These are phyloP conservation scores for Strix aluco DNA, from an alignment of 2,113 vertebrate genomes.

Conservation along the genomic window DNA sequence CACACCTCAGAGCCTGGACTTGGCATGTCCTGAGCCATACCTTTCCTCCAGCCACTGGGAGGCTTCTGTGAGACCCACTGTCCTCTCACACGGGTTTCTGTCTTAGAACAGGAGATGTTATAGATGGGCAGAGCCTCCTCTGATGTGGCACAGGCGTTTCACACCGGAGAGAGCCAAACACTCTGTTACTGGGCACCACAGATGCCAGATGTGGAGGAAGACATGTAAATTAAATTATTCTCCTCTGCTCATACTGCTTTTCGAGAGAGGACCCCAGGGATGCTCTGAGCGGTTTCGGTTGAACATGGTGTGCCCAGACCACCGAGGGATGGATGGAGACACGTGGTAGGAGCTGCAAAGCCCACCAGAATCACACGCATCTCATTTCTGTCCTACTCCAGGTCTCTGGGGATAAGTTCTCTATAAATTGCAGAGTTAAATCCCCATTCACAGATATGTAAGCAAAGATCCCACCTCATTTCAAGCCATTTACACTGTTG, in stretches of 20 bases:
- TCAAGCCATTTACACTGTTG: neutral
- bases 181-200: neutral
- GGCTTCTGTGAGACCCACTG: rapidly evolving
- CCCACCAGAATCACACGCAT: neutral
- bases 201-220: rapidly evolving
- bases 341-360: rapidly evolving
- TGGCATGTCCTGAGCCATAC: neutral
- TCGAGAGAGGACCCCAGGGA: neutral
- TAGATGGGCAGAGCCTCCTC: neutral
- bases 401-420: neutral
- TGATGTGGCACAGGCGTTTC: rapidly evolving
- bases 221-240: neutral
- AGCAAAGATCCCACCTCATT: neutral
- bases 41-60: neutral
- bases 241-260: neutral
- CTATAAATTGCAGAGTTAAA: neutral
- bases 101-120: neutral
- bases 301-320: neutral
- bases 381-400: neutral
- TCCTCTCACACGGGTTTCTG: neutral
- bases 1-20: neutral
- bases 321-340: neutral
- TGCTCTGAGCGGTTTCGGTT: neutral
- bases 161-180: neutral
- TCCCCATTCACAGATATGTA: neutral